Percentiles rank a stretch among this genome's conserved stretches.
phyloP scores from a whole-genome alignment of 2,113 vertebrate species.

The Microtus ochrogaster region DNA sequence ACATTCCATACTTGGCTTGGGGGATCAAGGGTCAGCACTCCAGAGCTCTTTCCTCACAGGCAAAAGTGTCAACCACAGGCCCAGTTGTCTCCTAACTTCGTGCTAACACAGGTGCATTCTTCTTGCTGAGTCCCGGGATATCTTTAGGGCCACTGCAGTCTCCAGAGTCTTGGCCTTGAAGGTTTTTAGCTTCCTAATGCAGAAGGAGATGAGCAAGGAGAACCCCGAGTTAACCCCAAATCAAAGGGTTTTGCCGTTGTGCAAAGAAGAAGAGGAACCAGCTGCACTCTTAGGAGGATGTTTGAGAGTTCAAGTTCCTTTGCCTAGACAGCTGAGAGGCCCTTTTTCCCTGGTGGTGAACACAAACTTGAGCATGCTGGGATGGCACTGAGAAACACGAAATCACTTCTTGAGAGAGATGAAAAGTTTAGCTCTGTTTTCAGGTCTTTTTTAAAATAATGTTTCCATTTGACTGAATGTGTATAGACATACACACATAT shows the following conservation, averaged over 20 bases:
- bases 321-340: background rate
- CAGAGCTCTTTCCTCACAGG: background rate
- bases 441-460: background rate
- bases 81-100: background rate
- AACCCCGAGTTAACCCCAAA: background rate
- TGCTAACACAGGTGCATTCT: background rate
- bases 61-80: background rate
- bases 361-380: fast-evolving
- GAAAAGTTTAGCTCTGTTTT: conserved; percentile 1
- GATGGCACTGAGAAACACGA: too few relatives aligned
- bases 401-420: background rate
- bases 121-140: background rate
- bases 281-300: background rate
- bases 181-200: background rate
- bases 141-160: background rate
- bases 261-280: conserved; percentile 8
- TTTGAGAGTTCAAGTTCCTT: background rate
- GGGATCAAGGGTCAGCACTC: background rate
- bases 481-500: background rate
- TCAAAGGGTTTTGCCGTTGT: background rate
- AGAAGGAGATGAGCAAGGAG: background rate
- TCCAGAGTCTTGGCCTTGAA: background rate
- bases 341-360: background rate
- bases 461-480: conserved; percentile 34
- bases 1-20: background rate